Percentiles rank a stretch among this genome's conserved stretches.
These are phyloP conservation scores for Toxotes jaculatrix DNA, from an alignment of 2,113 vertebrate species.

Conservation along the genomic window DNA sequence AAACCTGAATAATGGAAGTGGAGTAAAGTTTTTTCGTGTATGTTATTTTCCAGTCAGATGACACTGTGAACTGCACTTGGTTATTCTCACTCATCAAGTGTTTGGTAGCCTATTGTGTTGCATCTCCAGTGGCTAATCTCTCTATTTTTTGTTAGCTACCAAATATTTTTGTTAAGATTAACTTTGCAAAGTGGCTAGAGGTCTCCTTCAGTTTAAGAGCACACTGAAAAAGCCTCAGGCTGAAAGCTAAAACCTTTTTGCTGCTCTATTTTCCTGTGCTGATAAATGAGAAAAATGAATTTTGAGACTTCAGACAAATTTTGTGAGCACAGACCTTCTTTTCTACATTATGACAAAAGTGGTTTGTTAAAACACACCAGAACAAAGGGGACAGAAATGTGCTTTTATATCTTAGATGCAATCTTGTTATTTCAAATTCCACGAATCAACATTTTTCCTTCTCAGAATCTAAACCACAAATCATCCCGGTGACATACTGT, in stretches of 20 bases:
- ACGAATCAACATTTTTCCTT: not conserved
- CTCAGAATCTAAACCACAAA: slow-evolving; percentile 10
- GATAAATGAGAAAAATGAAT: not conserved
- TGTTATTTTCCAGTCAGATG: not conserved
- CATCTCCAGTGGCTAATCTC: not conserved
- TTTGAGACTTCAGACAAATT: not conserved
- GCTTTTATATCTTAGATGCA: not conserved
- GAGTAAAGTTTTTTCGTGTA: not conserved
- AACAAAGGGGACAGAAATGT: not conserved
- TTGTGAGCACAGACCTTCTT: not conserved
- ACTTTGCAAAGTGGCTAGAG: not conserved
- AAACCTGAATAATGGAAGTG: not conserved
- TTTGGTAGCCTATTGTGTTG: not conserved
- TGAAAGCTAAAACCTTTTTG: not conserved
- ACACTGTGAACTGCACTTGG: not conserved
- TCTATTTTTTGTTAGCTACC: not conserved
- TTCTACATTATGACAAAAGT: not conserved
- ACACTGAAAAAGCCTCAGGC: not conserved
- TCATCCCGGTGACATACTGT: not conserved
- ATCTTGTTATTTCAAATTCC: slow-evolving; percentile 4
- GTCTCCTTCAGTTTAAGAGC: not conserved
- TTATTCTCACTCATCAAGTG: not conserved
- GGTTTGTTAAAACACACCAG: slow-evolving; percentile 1
- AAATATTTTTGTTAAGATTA: not conserved
- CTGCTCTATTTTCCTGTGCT: not conserved